Evolutionary conservation across 2,888 invertebrate genomes (phyloP).

Genomic region (Bombylius discolor): DNA sequence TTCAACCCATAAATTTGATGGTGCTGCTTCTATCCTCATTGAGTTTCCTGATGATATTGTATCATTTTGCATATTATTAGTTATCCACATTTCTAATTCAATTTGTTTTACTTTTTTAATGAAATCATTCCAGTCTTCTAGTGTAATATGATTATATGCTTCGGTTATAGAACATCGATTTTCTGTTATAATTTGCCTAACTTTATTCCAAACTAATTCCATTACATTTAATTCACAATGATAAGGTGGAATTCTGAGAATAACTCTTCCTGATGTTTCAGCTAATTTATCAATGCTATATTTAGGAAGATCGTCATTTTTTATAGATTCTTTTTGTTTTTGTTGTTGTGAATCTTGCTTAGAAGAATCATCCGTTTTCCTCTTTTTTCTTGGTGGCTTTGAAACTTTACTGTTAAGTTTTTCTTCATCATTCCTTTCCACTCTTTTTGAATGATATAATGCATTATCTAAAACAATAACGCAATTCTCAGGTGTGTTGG

Average conservation of each 20-base stretch:
- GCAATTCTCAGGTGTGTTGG: not conserved
- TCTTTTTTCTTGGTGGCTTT: not conserved
- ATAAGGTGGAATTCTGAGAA: not conserved
- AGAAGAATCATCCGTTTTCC: not conserved
- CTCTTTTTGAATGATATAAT: not conserved
- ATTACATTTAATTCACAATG: not conserved
- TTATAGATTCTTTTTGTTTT: not conserved
- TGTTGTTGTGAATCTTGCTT: not conserved
- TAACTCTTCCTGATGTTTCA: not conserved
- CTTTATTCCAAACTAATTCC: not conserved
- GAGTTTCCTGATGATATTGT: too few species aligned
- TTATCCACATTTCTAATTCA: not conserved
- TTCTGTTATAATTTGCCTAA: not conserved
- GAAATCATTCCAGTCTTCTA: not conserved
- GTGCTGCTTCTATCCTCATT: too few species aligned
- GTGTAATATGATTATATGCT: not conserved
- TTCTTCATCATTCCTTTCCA: not conserved
- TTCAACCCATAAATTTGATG: too few species aligned
- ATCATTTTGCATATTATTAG: not conserved
- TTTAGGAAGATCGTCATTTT: not conserved
- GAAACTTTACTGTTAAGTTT: not conserved
- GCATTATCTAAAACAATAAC: not conserved
- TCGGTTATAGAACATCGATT: not conserved
- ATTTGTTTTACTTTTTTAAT: not conserved
- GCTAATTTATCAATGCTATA: not conserved